Base-by-base conservation (phyloP, 2,113 vertebrate species). In the Neomonachus schauinslandi region DNA sequence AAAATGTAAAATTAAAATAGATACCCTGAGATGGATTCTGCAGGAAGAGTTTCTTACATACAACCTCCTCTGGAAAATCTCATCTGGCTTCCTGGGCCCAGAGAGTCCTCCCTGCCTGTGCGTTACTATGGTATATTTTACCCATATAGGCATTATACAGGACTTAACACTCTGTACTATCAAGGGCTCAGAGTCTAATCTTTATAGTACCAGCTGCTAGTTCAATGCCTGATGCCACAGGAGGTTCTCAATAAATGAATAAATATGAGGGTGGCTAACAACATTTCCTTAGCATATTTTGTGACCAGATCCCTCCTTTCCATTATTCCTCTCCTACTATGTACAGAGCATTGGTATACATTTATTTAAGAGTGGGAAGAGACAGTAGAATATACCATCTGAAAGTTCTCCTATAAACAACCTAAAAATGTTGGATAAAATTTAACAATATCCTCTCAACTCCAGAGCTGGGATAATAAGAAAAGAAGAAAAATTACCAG, bases 1-100 rank as follows among this genome's bases (percentile, higher is more conserved):
- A 77, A 80, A 76, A 80, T 24, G 28, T 59, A 51, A 94, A 79
- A 85, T 94, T 63, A 80, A 88, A 81, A 94, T 19, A 36, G 55
- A 83, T 88, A 92, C 9, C 36, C 69, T 89, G 49, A 49, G 86
- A 72, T 59, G 28, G 74, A 67, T 53, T n/a, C 7, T 67, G 16
- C 19, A 74, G 71, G 57, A 93, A 82, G 46, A 82, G 21, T 42
- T 63, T 65, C 79, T 67, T 81, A 85, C 57, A 19, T 42, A 72
- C 2, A 81, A 21, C 5, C 13, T 91, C 36, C n/a, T 80, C 55
- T 84, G 42, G 36, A 88, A 97, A 87, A 21, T 87, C 36, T 81
- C 14, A 10, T 55, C 49, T 87, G 39, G 72, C 53, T 94, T 93
- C 61, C 89, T 46, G 22, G 63, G 74, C 77, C 24, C 42, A 92